Percentiles rank a stretch among this genome's conserved stretches.
Conservation (phyloP, 2,797 vertebrate species). For the Diplodus puntazzo region DNA sequence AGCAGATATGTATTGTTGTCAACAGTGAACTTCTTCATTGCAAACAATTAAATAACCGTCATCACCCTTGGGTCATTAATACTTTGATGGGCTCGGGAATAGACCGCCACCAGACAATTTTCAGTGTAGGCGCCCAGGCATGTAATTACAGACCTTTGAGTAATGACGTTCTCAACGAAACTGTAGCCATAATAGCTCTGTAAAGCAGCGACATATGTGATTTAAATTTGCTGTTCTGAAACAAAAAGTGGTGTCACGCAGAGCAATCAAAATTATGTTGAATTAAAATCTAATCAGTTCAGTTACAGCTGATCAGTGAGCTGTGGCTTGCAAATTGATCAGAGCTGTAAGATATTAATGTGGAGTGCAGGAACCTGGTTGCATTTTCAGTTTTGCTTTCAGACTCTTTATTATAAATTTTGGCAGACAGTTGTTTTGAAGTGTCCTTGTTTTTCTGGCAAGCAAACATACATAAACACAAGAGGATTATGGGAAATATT, state of each 20-base stretch:
- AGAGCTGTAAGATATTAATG: background rate
- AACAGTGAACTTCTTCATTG: conserved; percentile 34
- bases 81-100: conserved; percentile 61
- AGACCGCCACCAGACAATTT: conserved; percentile 69
- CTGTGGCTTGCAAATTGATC: background rate
- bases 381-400: conserved; percentile 1
- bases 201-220: conserved; percentile 27
- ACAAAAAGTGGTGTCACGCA: conserved; percentile 18
- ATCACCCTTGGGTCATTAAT: conserved; percentile 64
- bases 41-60: conserved; percentile 59
- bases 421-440: conserved; percentile 28
- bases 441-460: conserved; percentile 36
- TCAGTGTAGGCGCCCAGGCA: conserved; percentile 53
- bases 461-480: conserved; percentile 6
- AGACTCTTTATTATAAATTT: conserved; percentile 19
- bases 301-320: conserved; percentile 4
- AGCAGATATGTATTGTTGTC: conserved; percentile 42
- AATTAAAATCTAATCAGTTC: conserved; percentile 34
- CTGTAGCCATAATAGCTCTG: conserved; percentile 50
- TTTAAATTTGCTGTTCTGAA: conserved; percentile 24
- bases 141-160: conserved; percentile 73
- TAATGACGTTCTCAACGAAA: conserved; percentile 58
- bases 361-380: background rate
- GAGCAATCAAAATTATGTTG: conserved; percentile 29
- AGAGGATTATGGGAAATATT: conserved; percentile 47